These are phyloP conservation scores for Aphelocoma californica DNA, from an alignment of 2,797 vertebrate genomes.

Conservation along the genomic window DNA sequence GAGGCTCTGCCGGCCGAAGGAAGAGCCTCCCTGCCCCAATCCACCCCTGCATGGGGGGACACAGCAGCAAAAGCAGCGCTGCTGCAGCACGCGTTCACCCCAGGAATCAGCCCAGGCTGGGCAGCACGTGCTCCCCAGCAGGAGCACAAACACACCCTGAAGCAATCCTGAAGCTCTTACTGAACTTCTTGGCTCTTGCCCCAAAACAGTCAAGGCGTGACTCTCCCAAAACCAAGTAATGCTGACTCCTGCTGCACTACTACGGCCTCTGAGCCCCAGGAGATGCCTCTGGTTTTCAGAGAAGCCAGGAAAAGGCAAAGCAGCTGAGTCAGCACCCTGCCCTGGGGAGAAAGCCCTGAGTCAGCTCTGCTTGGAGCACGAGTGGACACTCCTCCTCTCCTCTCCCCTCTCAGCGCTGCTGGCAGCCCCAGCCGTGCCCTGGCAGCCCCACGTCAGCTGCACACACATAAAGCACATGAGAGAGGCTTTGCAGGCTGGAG, in stretches of 20 bases:
- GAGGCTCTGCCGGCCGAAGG: not conserved
- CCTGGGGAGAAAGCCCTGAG: conserved; percentile 35
- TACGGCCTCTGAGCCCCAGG: not conserved
- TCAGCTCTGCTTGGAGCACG: not conserved
- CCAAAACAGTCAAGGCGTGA: not conserved
- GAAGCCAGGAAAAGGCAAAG: not conserved
- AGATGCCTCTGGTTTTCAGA: conserved; percentile 6
- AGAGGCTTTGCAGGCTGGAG: not conserved
- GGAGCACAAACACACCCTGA: not conserved
- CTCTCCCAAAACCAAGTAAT: not conserved
- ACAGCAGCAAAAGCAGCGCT: not conserved
- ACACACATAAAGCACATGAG: rapidly evolving
- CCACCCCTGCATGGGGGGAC: not conserved
- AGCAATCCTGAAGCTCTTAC: not conserved
- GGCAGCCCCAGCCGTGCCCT: not conserved
- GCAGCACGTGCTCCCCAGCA: not conserved
- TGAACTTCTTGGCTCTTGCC: not conserved
- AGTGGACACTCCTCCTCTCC: not conserved
- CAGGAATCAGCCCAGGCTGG: not conserved
- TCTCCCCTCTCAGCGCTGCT: not conserved
- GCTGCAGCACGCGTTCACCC: not conserved
- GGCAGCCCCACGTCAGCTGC: not conserved
- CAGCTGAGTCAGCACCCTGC: conserved; percentile 44
- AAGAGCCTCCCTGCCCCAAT: not conserved
- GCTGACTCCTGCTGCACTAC: not conserved